These are phyloP conservation scores for Sylvia atricapilla DNA, from an alignment of 2,113 vertebrate species.

Conservation along the genomic window DNA sequence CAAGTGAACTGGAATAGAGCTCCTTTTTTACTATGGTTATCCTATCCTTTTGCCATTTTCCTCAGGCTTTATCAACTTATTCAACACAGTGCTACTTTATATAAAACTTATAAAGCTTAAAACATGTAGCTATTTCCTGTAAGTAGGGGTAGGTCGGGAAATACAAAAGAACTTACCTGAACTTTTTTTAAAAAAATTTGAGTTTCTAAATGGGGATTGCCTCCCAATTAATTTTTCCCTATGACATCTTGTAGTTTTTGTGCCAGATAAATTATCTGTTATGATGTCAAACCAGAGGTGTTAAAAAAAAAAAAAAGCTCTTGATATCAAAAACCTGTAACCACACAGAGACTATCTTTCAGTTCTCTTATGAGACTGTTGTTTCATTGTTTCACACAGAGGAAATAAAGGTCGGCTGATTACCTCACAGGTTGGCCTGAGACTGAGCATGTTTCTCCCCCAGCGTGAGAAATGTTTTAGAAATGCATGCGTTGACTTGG, in stretches of 20 bases:
- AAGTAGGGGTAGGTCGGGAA: not conserved
- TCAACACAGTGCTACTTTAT: not conserved
- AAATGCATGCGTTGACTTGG: not conserved
- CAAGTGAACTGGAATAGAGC: not conserved
- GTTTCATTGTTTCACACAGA: not conserved
- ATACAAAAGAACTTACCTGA: not conserved
- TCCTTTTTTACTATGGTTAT: not conserved
- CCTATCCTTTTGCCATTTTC: not conserved
- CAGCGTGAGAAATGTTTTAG: not conserved
- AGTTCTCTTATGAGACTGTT: not conserved
- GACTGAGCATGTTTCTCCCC: not conserved
- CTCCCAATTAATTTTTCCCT: not conserved
- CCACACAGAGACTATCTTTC: not conserved
- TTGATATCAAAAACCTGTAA: not conserved
- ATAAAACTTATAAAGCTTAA: not conserved
- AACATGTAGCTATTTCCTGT: not conserved
- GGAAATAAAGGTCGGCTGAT: not conserved
- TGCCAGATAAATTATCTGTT: not conserved
- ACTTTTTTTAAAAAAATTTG: not conserved
- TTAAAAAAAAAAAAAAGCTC: not conserved
- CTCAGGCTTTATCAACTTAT: not conserved
- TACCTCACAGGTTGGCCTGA: not conserved
- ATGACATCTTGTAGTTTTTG: not conserved
- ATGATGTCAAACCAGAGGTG: not conserved
- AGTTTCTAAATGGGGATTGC: not conserved